phyloP scores from a whole-genome alignment of 2,888 invertebrate genomes.

The Arctia plantaginis region DNA sequence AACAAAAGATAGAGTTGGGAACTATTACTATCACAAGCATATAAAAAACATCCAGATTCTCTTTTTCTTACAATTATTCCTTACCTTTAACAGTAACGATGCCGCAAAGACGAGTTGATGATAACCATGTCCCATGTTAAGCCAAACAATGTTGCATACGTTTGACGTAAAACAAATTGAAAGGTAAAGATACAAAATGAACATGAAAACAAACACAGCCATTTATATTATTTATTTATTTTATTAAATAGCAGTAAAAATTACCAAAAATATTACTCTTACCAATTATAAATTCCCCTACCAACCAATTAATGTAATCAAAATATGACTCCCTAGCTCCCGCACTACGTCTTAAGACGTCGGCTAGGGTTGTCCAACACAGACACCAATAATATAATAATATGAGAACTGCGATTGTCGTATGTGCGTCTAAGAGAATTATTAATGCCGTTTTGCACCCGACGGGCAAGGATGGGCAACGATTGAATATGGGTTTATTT shows the following conservation, averaged over 20 bases:
- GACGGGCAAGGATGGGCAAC: conserved; percentile 44
- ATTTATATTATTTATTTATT: not conserved
- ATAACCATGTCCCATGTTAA: no score
- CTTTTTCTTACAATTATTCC: no score
- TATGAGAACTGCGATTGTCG: conserved; percentile 78
- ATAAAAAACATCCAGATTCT: no score
- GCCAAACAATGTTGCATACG: no score
- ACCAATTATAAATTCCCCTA: conserved; percentile 20
- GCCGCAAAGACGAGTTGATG: no score
- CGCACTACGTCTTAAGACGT: conserved; percentile 76
- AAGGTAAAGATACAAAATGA: not conserved
- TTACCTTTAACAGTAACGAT: no score
- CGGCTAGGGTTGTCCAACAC: conserved; percentile 77
- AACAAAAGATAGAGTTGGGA: no score
- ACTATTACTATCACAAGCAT: no score
- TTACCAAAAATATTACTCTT: not conserved
- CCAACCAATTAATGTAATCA: conserved; percentile 20
- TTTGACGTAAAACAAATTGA: not conserved
- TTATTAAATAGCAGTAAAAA: not conserved
- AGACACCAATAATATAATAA: conserved; percentile 82
- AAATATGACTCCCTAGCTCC: conserved; percentile 57
- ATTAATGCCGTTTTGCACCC: conserved; percentile 78
- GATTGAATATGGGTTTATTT: conserved; percentile 69
- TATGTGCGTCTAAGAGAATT: conserved; percentile 84
- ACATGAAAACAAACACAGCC: not conserved